Base-by-base conservation (phyloP, 2,113 vertebrate genomes). In the Cricetomys ansorgei region DNA sequence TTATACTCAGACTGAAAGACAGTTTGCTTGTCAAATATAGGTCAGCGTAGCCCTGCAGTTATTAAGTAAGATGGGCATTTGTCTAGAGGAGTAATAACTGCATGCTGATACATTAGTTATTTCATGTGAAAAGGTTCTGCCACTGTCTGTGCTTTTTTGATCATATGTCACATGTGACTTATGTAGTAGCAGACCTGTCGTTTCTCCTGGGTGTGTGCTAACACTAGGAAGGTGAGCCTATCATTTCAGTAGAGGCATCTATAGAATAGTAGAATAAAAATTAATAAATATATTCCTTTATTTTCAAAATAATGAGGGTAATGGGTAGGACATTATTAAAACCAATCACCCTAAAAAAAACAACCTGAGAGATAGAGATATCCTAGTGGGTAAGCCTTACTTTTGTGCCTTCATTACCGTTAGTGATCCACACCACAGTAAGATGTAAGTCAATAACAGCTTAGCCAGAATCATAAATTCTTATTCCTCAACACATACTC, bases 21-120 rank as follows among this genome's bases (percentile, higher is more conserved):
- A 85, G 69, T 17, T 57, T 89, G 31, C 91, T 88, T 92, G 79
- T 62, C 81, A 64, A 91, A 50, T 53, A 53, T 45, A 25, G 15
- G 89, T 96, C 11, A 25, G 8, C 12, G 62, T 25, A 90, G 17
- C 6, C 53, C 1, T 70, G 17, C 55, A 15, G n/a, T 67, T 59
- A 88, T 40, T 80, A 79, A 89, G 62, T 31, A 77, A 83, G 23
- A 23, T 43, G 94, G 69, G 79, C 90, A 69, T 93, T 89, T 95
- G 27, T 91, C 5, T 29, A 81, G 37, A 79, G 15, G 37, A 43
- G 6, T 77, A 53, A 73, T 73, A 83, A 55, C 80, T 88, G 92
- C 7, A 45, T 50, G 72, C 79, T 85, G 23, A 70, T 53, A 55
- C 72, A 34, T 96, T 89, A 96, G 25, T 40, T 27, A 43, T 70